These are phyloP conservation scores for Petromus typicus DNA, from an alignment of 2,113 vertebrate species.

Conservation along the genomic window DNA sequence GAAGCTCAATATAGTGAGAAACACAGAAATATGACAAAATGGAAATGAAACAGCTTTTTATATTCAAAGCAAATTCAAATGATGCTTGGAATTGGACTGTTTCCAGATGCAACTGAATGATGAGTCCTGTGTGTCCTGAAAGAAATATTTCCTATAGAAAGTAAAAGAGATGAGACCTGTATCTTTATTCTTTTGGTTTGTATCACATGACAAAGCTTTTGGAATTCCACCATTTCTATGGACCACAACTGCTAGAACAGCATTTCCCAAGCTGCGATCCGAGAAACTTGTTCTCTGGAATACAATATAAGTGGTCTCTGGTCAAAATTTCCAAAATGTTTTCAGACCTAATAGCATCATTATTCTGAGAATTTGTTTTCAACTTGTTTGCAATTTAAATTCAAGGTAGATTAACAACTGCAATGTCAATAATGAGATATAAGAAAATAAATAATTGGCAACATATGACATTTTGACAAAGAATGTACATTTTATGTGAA, in stretches of 20 bases:
- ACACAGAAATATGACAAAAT: constrained; percentile 60
- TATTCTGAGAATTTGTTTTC: constrained; percentile 32
- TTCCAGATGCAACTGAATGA: constrained; percentile 66
- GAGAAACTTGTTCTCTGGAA: background rate
- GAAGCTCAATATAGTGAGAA: constrained; percentile 48
- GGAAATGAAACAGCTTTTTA: constrained; percentile 63
- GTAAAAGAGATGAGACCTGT: background rate
- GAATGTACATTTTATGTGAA: background rate
- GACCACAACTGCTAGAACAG: background rate
- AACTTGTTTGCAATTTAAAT: background rate
- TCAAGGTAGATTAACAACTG: background rate
- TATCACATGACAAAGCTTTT: background rate
- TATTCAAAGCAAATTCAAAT: constrained; percentile 63
- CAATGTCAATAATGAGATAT: background rate
- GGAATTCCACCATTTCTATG: background rate
- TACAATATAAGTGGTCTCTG: background rate
- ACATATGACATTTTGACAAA: background rate
- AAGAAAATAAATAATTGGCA: background rate
- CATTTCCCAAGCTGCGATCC: background rate
- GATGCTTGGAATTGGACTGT: constrained; percentile 60
- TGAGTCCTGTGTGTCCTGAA: constrained; percentile 9
- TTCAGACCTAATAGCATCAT: background rate
- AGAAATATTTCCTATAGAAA: constrained; percentile 35
- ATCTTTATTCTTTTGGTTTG: constrained; percentile 32
- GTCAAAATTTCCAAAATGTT: background rate